A percentile compares a stretch with the other conserved stretches of the same genome.
phyloP scores from a whole-genome alignment of 1,140 invertebrate species.

The Ctenoplectra terminalis region DNA sequence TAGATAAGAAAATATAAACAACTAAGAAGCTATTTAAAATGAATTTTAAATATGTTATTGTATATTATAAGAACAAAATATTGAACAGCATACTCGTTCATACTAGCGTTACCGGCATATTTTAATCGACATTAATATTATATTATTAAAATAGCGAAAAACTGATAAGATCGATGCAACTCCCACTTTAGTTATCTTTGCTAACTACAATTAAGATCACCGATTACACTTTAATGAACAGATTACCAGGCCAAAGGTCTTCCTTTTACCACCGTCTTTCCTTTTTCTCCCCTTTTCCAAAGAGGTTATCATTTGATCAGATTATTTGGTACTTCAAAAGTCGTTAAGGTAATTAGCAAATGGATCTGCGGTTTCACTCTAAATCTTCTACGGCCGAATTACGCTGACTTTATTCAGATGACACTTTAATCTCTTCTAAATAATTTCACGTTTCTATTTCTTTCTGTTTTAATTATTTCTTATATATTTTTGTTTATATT shows the following conservation, averaged over 20 bases:
- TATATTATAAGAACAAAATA: too few relatives aligned
- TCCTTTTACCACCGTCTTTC: background rate
- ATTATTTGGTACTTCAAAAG: slow-evolving; percentile 67
- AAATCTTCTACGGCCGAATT: slow-evolving; percentile 52
- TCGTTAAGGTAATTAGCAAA: slow-evolving; percentile 72
- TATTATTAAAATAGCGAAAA: background rate
- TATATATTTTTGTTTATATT: background rate
- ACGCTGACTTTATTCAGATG: background rate
- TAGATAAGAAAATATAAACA: too few relatives aligned
- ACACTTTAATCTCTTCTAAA: background rate
- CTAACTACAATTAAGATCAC: slow-evolving; percentile 32
- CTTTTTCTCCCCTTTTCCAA: slow-evolving; percentile 18
- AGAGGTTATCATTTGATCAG: slow-evolving; percentile 60
- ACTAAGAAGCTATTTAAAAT: too few relatives aligned
- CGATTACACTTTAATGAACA: slow-evolving; percentile 31
- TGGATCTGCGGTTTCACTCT: slow-evolving; percentile 53
- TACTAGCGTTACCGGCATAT: background rate
- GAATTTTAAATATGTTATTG: too few relatives aligned
- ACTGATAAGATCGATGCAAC: background rate
- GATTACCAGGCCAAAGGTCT: slow-evolving; percentile 5
- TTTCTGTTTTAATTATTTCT: background rate
- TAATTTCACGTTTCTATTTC: background rate
- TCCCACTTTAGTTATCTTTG: background rate
- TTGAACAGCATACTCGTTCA: background rate
- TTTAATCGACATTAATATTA: background rate